A percentile compares a stretch with the other conserved stretches of the same genome.
Conservation (phyloP, 2,797 vertebrate genomes). For the Phylloscopus collybita region DNA sequence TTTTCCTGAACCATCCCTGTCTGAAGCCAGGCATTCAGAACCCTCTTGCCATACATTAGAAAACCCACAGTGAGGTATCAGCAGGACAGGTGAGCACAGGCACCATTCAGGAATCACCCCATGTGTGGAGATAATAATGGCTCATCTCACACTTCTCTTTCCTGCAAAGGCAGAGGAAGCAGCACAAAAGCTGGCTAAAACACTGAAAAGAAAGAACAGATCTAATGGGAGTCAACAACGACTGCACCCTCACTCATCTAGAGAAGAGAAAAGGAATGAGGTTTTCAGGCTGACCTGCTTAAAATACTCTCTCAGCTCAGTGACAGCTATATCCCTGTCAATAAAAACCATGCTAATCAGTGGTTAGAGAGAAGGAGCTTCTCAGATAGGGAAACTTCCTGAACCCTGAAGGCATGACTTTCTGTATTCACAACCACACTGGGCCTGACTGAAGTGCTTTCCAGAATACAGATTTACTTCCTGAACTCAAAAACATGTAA, state of each 20-base stretch:
- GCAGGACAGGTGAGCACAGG: neutral
- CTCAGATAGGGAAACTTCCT: neutral
- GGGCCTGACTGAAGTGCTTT: neutral
- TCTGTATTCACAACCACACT: neutral
- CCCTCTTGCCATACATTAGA: neutral
- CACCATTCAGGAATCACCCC: neutral
- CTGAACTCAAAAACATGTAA: neutral
- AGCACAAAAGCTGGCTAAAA: neutral
- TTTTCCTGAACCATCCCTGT: neutral
- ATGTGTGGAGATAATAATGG: neutral
- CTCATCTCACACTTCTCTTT: neutral
- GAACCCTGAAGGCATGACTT: neutral
- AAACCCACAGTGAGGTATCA: neutral
- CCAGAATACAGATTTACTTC: neutral
- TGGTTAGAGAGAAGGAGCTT: neutral
- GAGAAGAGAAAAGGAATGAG: neutral
- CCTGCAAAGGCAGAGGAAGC: neutral
- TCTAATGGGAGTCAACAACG: neutral
- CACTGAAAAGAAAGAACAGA: neutral
- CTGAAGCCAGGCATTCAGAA: neutral
- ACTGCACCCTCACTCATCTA: neutral
- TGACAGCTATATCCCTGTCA: neutral
- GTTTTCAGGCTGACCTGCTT: neutral
- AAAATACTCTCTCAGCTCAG: neutral
- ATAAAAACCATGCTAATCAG: neutral